Evolutionary conservation across 2,113 vertebrate species (phyloP), one percentile per base, ranked within the genome.

Genomic region (Corythoichthys intestinalis): DNA sequence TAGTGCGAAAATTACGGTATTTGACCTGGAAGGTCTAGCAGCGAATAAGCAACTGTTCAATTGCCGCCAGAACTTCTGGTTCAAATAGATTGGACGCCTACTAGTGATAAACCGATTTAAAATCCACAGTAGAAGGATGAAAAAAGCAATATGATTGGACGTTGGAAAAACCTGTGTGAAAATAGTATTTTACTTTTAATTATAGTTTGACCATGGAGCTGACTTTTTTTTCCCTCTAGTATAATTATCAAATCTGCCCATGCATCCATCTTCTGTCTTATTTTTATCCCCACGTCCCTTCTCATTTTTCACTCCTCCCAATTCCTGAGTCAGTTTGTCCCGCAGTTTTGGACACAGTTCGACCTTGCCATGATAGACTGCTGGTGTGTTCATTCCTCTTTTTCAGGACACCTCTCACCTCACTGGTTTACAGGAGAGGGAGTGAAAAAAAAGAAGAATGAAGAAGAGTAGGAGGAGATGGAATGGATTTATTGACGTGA

Each of bases 401-500:
- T 78, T 79, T 70, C 72, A 69, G 76, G 67, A 75, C 77, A 83
- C 84, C 79, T 79, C 85, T 85, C 86, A 84, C 83, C 88, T 86
- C 74, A 46, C 49, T 53, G 80, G 84, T 76, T 37, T 78, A 67
- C 75, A 62, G 66, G 80, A 84, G 81, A 86, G 81, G 6, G 74
- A 81, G 74, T 66, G 76, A 65, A 79, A 78, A 70, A 62, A 75
- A 78, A 86, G 83, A 92, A 91, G 93, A 91, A 94, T 93, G 91
- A 93, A 80, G 79, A 56, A 70, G 78, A 83, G 83, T 66, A 67
- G 62, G 70, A 70, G 76, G 73, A 82, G 85, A 78, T 83, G 86
- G 90, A 94, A 95, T 96, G 92, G 94, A 97, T 97, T 97, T 97
- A 97, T 97, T 93, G 95, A 96, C 90, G 94, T 88, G 89, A 46